Evolutionary conservation across 2,888 invertebrate species (phyloP), one percentile per base, ranked within the genome.

Genomic region (Proisotoma minuta): DNA sequence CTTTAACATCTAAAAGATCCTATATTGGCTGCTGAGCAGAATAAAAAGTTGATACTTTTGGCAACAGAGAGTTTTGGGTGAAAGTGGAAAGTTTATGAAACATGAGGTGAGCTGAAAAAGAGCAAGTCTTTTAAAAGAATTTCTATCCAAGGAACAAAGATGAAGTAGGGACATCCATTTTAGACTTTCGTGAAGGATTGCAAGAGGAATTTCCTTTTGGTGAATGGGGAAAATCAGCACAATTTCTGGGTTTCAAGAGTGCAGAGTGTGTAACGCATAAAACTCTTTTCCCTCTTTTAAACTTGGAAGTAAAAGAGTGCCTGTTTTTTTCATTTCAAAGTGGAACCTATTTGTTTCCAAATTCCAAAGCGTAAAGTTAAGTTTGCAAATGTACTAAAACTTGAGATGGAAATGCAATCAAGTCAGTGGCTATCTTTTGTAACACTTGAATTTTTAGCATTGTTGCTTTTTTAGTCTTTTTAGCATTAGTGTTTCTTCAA

Each of bases 81-180:
- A 34, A 34, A 34, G 34, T 34, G 23, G 49, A 49, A 49, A 49
- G 49, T 49, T 43, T 49, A 49, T 49, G 49, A 49, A 49, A 49
- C 49, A 49, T 49, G 49, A 49, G 49, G 49, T 18, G 15, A 34
- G 15, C 15, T 4, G 20, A 47, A 47, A 47, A 47, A 47, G 5
- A 5, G 47, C 47, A 18, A 47, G 47, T 47, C 12, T 47, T 47
- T 47, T 47, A 47, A 34, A 47, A 47, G 47, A 10, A 47, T 10
- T 47, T 20, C 20, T 5, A 10, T n/a, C 47, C 47, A 10, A 5
- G 8, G 8, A 8, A 34, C n/a, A 34, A 34, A 8, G 15, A 34
- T 15, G 8, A 34, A 34, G 8, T 47, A n/a, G n/a, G 47, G n/a
- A 47, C 47, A 47, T 49, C 49, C 49, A 49, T 22, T 49, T 49